Evolutionary conservation across 2,888 invertebrate genomes (phyloP).

Genomic region (Gasteruption jaculator): DNA sequence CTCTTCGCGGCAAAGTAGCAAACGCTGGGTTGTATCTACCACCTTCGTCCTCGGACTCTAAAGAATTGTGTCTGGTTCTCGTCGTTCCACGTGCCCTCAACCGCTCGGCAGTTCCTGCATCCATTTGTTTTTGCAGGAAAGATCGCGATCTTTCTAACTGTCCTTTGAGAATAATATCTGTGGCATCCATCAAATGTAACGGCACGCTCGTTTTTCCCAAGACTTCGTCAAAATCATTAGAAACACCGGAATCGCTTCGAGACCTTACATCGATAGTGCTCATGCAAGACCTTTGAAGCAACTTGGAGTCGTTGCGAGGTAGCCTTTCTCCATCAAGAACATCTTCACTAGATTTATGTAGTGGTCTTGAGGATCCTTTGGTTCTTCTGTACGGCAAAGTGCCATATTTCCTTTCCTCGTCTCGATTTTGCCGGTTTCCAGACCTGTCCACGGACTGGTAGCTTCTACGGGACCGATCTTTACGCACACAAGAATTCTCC

Average conservation of each 20-base stretch:
- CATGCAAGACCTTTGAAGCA: slow-evolving; percentile 28
- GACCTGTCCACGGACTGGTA: slow-evolving; percentile 4
- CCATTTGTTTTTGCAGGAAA: background rate
- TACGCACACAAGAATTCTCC: slow-evolving; percentile 12
- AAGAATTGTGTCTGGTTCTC: slow-evolving; percentile 35
- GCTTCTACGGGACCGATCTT: background rate
- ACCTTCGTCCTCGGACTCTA: slow-evolving; percentile 32
- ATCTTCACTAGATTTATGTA: slow-evolving; percentile 41
- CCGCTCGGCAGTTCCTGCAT: slow-evolving; percentile 12
- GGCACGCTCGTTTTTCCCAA: slow-evolving; percentile 5
- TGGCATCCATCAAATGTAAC: slow-evolving; percentile 38
- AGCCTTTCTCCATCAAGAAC: slow-evolving; percentile 35
- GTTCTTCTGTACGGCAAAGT: slow-evolving; percentile 36
- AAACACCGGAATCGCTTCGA: slow-evolving; percentile 12
- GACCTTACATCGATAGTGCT: slow-evolving; percentile 31
- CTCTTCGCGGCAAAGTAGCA: slow-evolving; percentile 41
- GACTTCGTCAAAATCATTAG: slow-evolving; percentile 1
- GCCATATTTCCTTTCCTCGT: slow-evolving; percentile 31
- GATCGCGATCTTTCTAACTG: slow-evolving; percentile 27
- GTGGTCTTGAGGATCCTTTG: slow-evolving; percentile 27
- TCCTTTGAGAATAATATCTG: slow-evolving; percentile 36
- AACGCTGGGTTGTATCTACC: slow-evolving; percentile 22
- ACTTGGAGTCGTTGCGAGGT: slow-evolving; percentile 15
- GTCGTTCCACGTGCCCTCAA: slow-evolving; percentile 5
- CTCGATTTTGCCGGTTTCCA: background rate